Percentiles rank a stretch among this genome's conserved stretches.
phyloP scores from a whole-genome alignment of 2,797 vertebrate genomes.

The Liparis tanakae region DNA sequence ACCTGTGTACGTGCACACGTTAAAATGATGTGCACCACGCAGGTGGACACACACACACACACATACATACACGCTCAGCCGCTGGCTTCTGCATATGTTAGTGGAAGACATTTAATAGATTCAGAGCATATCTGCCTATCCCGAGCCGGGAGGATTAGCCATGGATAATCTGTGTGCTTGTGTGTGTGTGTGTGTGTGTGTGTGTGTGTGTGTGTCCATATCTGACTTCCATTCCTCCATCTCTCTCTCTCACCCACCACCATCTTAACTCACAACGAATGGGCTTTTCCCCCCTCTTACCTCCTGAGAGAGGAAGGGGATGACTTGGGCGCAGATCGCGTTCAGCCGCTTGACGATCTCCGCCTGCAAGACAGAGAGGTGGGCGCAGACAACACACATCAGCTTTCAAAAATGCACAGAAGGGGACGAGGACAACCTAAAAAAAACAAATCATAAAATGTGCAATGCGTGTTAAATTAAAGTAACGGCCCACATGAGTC shows the following conservation, averaged over 20 bases:
- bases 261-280: constrained; percentile 66
- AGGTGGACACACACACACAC: constrained; percentile 41
- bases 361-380: constrained; percentile 87
- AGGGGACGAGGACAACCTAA: constrained; percentile 26
- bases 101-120: constrained; percentile 82
- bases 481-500: neutral
- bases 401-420: constrained; percentile 21
- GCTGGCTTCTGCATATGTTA: constrained; percentile 76
- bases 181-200: constrained; percentile 46
- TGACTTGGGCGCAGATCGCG: constrained; percentile 99
- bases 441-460: constrained; percentile 11
- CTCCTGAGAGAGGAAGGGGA: constrained; percentile 99
- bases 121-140: constrained; percentile 78
- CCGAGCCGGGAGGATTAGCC: constrained; percentile 75
- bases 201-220: constrained; percentile 38
- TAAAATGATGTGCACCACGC: constrained; percentile 41
- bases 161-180: constrained; percentile 66
- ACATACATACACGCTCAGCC: constrained; percentile 56
- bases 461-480: constrained; percentile 14
- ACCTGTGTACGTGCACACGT: constrained; percentile 51
- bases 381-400: constrained; percentile 46
- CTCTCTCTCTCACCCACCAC: constrained; percentile 54
- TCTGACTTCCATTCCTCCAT: constrained; percentile 17
- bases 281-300: constrained; percentile 81
- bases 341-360: constrained; percentile 99